Evolutionary conservation across 1,140 invertebrate genomes (phyloP).

Genomic region (Drosophila sturtevanti): DNA sequence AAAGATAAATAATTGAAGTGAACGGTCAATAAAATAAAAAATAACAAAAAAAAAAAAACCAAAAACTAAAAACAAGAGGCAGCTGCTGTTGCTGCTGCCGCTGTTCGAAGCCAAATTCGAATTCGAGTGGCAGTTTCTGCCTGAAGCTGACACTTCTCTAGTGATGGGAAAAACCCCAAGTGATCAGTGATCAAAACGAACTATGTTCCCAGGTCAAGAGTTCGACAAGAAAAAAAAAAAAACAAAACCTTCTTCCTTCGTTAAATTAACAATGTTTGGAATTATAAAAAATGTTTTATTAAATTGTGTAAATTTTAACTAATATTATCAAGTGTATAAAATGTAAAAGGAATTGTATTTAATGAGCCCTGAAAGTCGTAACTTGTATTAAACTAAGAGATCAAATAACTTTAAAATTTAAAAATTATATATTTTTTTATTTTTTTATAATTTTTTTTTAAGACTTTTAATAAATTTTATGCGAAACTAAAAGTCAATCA

Average conservation of each 20-base stretch:
- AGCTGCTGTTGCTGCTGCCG: conserved; percentile 18
- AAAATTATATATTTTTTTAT: no score
- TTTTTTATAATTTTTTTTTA: no score
- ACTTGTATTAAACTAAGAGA: no score
- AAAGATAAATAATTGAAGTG: conserved; percentile 60
- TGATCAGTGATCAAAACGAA: background rate
- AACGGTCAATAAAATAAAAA: conserved; percentile 55
- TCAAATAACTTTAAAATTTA: no score
- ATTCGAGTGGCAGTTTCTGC: conserved; percentile 28
- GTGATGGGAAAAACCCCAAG: conserved; percentile 1
- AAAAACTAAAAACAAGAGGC: conserved; percentile 1
- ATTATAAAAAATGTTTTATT: no score
- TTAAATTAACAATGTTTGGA: background rate
- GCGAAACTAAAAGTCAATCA: no score
- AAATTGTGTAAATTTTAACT: no score
- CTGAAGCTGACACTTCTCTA: conserved; percentile 12
- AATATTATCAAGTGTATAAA: no score
- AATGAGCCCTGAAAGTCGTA: no score
- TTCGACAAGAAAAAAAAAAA: background rate
- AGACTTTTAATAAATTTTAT: no score
- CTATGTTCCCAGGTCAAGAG: background rate
- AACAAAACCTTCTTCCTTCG: background rate
- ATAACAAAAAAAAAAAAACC: conserved; percentile 9
- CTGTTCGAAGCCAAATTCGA: conserved; percentile 24
- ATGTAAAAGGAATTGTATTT: no score